These are phyloP conservation scores for Heliconius aoede DNA, from an alignment of 2,888 invertebrate genomes.

Conservation along the genomic window DNA sequence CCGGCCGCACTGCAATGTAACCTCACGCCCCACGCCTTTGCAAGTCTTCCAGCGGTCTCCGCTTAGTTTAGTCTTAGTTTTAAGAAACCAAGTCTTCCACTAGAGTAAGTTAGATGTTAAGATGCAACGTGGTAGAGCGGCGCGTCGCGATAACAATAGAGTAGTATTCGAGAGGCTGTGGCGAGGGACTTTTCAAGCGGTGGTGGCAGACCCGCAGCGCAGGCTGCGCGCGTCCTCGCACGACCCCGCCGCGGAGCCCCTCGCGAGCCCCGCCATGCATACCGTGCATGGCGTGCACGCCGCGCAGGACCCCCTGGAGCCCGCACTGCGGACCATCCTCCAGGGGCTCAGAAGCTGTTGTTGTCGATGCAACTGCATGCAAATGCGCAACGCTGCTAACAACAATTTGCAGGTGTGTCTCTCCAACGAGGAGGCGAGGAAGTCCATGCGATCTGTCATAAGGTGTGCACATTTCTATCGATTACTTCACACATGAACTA, in stretches of 20 bases:
- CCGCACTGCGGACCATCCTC: slow-evolving; percentile 71
- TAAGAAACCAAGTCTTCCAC: slow-evolving; percentile 84
- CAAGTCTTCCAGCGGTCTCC: slow-evolving; percentile 75
- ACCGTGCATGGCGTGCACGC: background rate
- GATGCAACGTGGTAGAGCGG: slow-evolving; percentile 78
- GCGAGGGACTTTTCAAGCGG: slow-evolving; percentile 86
- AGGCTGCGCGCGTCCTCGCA: slow-evolving; percentile 72
- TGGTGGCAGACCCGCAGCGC: slow-evolving; percentile 70
- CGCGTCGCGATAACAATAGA: slow-evolving; percentile 83
- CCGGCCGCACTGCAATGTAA: slow-evolving; percentile 77
- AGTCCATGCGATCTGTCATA: slow-evolving; percentile 86
- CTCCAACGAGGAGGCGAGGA: slow-evolving; percentile 79
- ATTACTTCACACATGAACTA: slow-evolving; percentile 53
- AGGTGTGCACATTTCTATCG: slow-evolving; percentile 81
- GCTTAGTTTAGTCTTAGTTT: slow-evolving; percentile 63
- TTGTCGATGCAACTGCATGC: slow-evolving; percentile 76
- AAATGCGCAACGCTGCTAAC: slow-evolving; percentile 67
- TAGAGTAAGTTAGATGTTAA: slow-evolving; percentile 70
- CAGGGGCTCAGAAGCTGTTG: slow-evolving; percentile 73
- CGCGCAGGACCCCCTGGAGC: slow-evolving; percentile 77
- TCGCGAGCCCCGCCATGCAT: slow-evolving; percentile 53
- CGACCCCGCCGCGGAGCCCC: slow-evolving; percentile 63
- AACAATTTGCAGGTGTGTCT: slow-evolving; percentile 83
- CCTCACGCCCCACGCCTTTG: slow-evolving; percentile 61
- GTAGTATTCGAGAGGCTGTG: slow-evolving; percentile 88